Conservation (phyloP, 2,797 vertebrate genomes). For the Pampus argenteus region DNA sequence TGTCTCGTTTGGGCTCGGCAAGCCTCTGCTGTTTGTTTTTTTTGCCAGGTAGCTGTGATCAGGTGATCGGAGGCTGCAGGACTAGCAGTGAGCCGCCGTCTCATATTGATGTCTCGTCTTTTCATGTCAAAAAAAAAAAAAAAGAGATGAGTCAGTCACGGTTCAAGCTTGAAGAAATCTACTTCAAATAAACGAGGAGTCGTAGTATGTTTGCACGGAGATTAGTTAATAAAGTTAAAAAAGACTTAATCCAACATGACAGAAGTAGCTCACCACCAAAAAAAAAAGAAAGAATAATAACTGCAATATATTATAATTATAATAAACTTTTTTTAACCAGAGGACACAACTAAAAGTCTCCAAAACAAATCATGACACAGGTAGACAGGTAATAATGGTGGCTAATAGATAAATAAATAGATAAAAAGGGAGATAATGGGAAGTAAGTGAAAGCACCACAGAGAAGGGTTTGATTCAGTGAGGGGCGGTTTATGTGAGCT, state of each 20-base stretch:
- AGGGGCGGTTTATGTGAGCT: background rate
- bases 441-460: background rate
- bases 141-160: constrained; percentile 9
- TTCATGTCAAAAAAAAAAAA: constrained; percentile 41
- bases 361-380: no score
- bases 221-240: constrained; percentile 21
- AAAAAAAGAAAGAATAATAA: no score
- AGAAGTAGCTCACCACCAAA: no score
- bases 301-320: no score
- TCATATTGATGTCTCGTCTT: constrained; percentile 5
- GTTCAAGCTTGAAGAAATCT: constrained; percentile 17
- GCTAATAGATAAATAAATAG: constrained; percentile 15
- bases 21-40: constrained; percentile 11
- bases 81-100: background rate
- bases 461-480: background rate
- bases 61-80: constrained; percentile 31
- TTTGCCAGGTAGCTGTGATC: constrained; percentile 43
- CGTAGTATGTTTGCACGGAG: background rate
- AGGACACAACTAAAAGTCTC: no score
- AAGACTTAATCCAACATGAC: no score
- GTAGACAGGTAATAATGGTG: no score
- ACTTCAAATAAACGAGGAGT: constrained; percentile 21
- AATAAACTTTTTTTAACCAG: no score
- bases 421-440: background rate
- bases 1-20: constrained; percentile 28